Evolutionary conservation across 2,797 vertebrate species (phyloP), one percentile per base, ranked within the genome.

Genomic region (Acanthurus lineatus): DNA sequence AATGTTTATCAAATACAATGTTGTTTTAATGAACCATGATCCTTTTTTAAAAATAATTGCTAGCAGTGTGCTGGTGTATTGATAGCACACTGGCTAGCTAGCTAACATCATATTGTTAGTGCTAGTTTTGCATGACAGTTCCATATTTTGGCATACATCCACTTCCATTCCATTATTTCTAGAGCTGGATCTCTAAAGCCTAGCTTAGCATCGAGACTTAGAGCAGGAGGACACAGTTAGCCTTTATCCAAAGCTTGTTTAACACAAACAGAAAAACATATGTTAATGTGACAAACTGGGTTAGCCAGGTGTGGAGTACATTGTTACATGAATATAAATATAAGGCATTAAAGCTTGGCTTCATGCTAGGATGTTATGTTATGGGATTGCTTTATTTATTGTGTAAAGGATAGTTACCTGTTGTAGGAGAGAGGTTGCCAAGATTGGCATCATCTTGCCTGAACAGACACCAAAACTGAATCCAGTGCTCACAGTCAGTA

Each of bases 171-270:
- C 32, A 32, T 32, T 32, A 32, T 32, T 32, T 32, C 32, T 32
- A 32, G 5, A 32, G 32, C 32, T 32, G 3, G 32, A 32, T 32
- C 32, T 32, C 32, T 3, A 32, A 32, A 64, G 35, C 45, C 1
- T 60, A 67, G 32, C 44, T 73, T 69, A 57, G 49, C 51, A 62
- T 62, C 10, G 32, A 61, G 9, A 20, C n/a, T 12, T 12, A 58
- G n/a, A n/a, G 22, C 20, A 35, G 17, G 6, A 35, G 9, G 32
- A 28, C 25, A 3, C 10, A 28, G 22, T 6, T 8, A 15, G 19
- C 32, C 56, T 19, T 14, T 44, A 16, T 19, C 5, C 7, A 60
- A 25, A 3, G 45, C 59, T 45, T 19, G 14, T 47, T 10, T 47
- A 19, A 47, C 4, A 2, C 14, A 15, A 15, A 32, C 8, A 19